Percentiles rank a stretch among this genome's conserved stretches.
phyloP scores from a whole-genome alignment of 2,113 vertebrate genomes.

The Casuarius casuarius region DNA sequence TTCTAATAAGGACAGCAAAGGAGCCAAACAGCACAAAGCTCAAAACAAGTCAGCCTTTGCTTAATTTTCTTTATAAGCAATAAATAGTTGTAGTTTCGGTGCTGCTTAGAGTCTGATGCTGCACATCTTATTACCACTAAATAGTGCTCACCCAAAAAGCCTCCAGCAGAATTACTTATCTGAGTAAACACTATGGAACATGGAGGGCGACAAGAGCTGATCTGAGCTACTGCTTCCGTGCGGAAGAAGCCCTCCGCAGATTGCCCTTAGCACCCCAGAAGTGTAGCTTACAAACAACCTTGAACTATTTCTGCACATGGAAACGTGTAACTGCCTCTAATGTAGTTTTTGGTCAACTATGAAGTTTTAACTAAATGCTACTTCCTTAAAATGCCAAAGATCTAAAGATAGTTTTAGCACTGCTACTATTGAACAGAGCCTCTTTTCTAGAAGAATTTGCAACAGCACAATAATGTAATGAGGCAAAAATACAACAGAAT shows the following conservation, averaged over 20 bases:
- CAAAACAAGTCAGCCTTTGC: fast-evolving
- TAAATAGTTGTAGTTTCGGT: neutral
- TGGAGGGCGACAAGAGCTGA: neutral
- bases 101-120: neutral
- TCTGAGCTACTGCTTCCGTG: too few relatives aligned
- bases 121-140: neutral
- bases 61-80: neutral
- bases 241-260: neutral
- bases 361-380: neutral
- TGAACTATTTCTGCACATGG: neutral
- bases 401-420: neutral
- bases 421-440: neutral
- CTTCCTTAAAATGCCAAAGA: neutral
- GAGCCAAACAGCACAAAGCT: neutral
- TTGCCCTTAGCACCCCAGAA: too few relatives aligned
- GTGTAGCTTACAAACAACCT: neutral
- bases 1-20: neutral
- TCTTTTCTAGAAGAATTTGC: neutral
- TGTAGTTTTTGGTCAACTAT: fast-evolving
- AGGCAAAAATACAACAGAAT: neutral
- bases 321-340: neutral
- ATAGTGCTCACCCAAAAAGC: fast-evolving
- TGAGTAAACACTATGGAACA: neutral
- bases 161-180: neutral
- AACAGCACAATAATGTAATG: fast-evolving